Conservation (phyloP, 2,797 vertebrate species). For the Balearica regulorum region DNA sequence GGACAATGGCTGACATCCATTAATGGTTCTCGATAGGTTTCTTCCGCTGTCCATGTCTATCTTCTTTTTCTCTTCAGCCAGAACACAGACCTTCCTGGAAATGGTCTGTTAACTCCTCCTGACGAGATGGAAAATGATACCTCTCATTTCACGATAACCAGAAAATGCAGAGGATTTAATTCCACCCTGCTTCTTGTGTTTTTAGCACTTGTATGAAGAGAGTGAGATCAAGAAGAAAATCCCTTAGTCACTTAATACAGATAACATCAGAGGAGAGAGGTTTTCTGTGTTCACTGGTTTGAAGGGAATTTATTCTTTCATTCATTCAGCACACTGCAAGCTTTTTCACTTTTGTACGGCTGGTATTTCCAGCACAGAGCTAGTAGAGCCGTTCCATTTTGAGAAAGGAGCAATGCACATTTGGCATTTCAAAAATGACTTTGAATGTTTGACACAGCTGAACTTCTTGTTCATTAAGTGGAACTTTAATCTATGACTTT, state of each 20-base stretch:
- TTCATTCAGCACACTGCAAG: background rate
- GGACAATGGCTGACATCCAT: constrained; percentile 57
- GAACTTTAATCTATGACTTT: constrained; percentile 11
- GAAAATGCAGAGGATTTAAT: constrained; percentile 26
- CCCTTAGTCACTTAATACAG: background rate
- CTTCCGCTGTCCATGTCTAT: constrained; percentile 27
- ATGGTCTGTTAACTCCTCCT: constrained; percentile 4
- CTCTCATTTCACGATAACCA: background rate
- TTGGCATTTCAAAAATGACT: constrained; percentile 35
- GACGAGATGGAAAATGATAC: background rate
- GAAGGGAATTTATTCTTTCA: constrained; percentile 36
- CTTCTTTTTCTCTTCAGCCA: constrained; percentile 32
- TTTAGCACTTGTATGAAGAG: constrained; percentile 20
- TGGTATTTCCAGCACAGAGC: background rate
- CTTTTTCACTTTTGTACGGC: background rate
- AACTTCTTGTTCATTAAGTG: constrained; percentile 45
- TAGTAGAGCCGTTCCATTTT: background rate
- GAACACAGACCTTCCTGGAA: background rate
- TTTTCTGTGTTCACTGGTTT: background rate
- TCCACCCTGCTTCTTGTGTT: background rate
- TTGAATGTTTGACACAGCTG: constrained; percentile 26
- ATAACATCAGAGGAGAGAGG: background rate
- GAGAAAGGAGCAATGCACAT: background rate
- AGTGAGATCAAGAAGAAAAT: constrained; percentile 35
- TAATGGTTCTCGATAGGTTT: constrained; percentile 44